Conservation (phyloP, 2,888 invertebrate species). For the Aporophyla nigra region DNA sequence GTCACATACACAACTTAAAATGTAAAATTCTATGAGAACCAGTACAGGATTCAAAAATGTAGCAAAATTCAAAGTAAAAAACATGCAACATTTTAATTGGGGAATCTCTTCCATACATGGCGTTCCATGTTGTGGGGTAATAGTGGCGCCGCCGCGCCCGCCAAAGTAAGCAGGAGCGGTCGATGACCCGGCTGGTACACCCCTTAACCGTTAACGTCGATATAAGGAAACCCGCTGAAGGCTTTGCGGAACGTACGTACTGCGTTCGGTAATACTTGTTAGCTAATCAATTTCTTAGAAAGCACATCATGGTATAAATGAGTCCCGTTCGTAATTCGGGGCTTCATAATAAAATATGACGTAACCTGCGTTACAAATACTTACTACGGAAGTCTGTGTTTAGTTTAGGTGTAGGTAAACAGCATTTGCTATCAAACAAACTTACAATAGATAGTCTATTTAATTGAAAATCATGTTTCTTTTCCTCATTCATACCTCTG, state of each 20-base stretch:
- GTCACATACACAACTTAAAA: not conserved
- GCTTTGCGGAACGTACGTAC: constrained; percentile 70
- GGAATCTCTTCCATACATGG: constrained; percentile 42
- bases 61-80: constrained; percentile 1
- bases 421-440: constrained; percentile 44
- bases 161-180: constrained; percentile 79
- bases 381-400: constrained; percentile 33
- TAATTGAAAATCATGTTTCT: not conserved
- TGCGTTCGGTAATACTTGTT: constrained; percentile 51
- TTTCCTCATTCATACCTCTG: constrained; percentile 8
- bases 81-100: constrained; percentile 34
- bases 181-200: constrained; percentile 82
- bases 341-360: constrained; percentile 11
- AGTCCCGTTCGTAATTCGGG: constrained; percentile 17
- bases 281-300: constrained; percentile 48
- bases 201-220: constrained; percentile 87
- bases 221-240: constrained; percentile 87
- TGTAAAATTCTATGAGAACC: not conserved
- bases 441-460: not conserved
- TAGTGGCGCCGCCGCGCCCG: constrained; percentile 69
- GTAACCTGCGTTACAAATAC: constrained; percentile 26
- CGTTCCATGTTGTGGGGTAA: constrained; percentile 38
- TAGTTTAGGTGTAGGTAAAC: constrained; percentile 13
- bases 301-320: constrained; percentile 27
- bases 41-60: constrained; percentile 12